A percentile compares a stretch with the other conserved stretches of the same genome.
phyloP scores from a whole-genome alignment of 1,140 invertebrate species.

The Ips nitidus region DNA sequence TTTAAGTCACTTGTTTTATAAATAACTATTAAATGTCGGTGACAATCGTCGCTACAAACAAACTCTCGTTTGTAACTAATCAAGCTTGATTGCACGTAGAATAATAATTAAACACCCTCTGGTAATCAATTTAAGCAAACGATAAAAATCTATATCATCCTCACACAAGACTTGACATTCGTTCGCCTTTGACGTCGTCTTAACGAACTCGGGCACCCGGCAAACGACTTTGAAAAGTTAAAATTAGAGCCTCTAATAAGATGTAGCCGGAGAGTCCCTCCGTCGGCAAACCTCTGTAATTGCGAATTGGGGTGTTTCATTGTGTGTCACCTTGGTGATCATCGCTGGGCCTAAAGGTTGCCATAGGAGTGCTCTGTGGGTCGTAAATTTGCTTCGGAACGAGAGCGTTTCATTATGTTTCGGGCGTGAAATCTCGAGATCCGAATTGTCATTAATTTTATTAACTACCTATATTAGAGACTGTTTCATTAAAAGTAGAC shows the following conservation, averaged over 20 bases:
- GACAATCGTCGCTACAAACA: too few species aligned
- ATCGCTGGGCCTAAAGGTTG: constrained; percentile 37
- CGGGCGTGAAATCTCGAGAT: constrained; percentile 15
- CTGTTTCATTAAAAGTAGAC: too few species aligned
- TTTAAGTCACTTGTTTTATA: too few species aligned
- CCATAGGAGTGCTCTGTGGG: constrained; percentile 30
- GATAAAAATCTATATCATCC: background rate
- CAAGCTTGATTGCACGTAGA: too few species aligned
- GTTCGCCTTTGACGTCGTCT: background rate
- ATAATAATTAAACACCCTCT: too few species aligned
- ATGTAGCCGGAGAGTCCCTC: constrained; percentile 24
- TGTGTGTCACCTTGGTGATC: constrained; percentile 42
- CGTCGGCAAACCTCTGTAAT: constrained; percentile 28
- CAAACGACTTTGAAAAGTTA: constrained; percentile 26
- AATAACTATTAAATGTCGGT: too few species aligned
- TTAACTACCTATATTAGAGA: too few species aligned
- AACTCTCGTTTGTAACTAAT: too few species aligned
- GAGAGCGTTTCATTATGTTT: constrained; percentile 19
- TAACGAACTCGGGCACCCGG: constrained; percentile 20
- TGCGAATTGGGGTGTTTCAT: constrained; percentile 35
- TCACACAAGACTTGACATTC: constrained; percentile 1
- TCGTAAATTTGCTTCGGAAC: constrained; percentile 33
- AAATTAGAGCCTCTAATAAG: constrained; percentile 34
- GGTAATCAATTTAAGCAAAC: too few species aligned
- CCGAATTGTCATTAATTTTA: background rate